Evolutionary conservation across 2,797 vertebrate species (phyloP).

Genomic region (Pangasius krempfi): DNA sequence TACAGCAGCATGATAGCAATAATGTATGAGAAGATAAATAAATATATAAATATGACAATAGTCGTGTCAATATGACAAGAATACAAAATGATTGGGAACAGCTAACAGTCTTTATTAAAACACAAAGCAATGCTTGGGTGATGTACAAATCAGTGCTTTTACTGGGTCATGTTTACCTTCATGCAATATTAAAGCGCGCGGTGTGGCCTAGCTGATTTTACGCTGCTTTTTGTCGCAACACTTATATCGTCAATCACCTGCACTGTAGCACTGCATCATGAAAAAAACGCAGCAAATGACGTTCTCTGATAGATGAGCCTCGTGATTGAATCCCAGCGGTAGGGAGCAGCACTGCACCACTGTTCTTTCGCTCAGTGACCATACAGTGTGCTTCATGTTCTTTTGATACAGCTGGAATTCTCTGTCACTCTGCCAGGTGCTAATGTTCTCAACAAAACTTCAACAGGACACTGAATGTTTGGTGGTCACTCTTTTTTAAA

Average conservation of each 20-base stretch:
- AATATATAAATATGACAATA: not conserved
- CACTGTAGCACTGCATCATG: too few species aligned
- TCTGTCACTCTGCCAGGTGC: not conserved
- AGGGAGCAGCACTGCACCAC: slow-evolving; percentile 3
- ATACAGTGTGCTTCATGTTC: not conserved
- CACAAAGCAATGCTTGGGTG: not conserved
- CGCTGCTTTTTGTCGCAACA: not conserved
- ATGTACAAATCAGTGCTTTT: not conserved
- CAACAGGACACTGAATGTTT: slow-evolving; percentile 37
- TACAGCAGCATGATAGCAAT: not conserved
- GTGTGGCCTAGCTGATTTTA: not conserved
- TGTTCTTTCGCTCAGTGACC: not conserved
- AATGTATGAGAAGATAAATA: not conserved
- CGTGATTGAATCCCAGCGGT: not conserved
- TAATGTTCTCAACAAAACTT: slow-evolving; percentile 22
- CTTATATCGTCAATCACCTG: not conserved
- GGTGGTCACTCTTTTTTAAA: slow-evolving; percentile 26
- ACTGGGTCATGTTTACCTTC: not conserved
- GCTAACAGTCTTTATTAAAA: not conserved
- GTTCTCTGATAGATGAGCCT: not conserved
- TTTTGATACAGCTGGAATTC: not conserved
- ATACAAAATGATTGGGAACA: not conserved
- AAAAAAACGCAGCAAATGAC: not conserved
- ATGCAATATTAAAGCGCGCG: not conserved
- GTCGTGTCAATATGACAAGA: not conserved